Evolutionary conservation across 2,888 invertebrate species (phyloP).

Genomic region (Melieria omissa): DNA sequence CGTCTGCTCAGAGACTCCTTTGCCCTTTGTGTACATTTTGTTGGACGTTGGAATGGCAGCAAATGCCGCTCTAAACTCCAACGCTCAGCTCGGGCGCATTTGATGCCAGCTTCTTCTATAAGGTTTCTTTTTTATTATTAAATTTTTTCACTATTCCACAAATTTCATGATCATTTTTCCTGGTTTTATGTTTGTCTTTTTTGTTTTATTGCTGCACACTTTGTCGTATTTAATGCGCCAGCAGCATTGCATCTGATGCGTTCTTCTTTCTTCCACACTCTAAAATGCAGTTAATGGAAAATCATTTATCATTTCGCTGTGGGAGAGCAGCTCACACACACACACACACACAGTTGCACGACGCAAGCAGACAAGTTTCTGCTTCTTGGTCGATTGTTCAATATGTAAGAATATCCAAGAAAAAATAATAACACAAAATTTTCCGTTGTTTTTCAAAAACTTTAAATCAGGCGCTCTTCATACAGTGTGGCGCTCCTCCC

Average conservation of each 20-base stretch:
- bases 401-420: too few species aligned
- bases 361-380: too few species aligned
- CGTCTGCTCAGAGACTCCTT: too few species aligned
- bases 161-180: background rate
- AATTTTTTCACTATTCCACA: background rate
- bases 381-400: too few species aligned
- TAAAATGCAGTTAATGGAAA: constrained; percentile 57
- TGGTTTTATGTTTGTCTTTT: constrained; percentile 1
- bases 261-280: constrained; percentile 41
- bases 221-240: constrained; percentile 36
- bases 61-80: constrained; percentile 9
- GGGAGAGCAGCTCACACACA: constrained; percentile 6
- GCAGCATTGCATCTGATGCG: constrained; percentile 38
- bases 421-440: too few species aligned
- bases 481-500: too few species aligned
- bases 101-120: background rate
- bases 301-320: constrained; percentile 57
- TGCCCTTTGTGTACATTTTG: too few species aligned
- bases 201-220: constrained; percentile 30
- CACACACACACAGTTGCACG: too few species aligned
- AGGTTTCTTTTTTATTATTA: constrained; percentile 18
- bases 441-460: too few species aligned
- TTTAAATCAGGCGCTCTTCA: too few species aligned
- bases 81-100: background rate
- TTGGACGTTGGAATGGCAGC: constrained; percentile 44